Evolutionary conservation across 2,888 invertebrate species (phyloP).

Genomic region (Chrysolina haemoptera): DNA sequence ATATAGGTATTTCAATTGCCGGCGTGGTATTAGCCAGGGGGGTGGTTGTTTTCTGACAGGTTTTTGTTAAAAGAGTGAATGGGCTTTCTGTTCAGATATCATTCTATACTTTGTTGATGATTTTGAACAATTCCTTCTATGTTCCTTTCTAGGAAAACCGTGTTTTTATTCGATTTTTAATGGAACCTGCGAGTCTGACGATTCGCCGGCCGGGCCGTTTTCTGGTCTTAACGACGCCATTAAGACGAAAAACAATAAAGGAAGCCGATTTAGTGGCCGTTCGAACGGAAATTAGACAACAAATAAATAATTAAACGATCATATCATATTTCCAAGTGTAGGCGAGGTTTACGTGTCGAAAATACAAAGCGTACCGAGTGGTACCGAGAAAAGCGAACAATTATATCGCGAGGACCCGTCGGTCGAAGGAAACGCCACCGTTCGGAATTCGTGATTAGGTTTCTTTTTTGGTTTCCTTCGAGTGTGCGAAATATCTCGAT

Average conservation of each 20-base stretch:
- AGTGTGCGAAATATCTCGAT: not conserved
- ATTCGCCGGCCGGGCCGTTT: not conserved
- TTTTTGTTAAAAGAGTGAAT: no score
- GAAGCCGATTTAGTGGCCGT: constrained; percentile 23
- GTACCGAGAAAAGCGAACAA: constrained; percentile 30
- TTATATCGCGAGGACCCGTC: constrained; percentile 19
- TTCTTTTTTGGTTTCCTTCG: not conserved
- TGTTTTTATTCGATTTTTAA: not conserved
- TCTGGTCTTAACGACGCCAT: constrained; percentile 21
- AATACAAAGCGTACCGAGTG: constrained; percentile 31
- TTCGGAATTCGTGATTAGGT: constrained; percentile 2
- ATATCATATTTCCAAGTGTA: constrained; percentile 49
- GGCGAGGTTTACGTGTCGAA: constrained; percentile 39
- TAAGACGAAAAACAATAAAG: constrained; percentile 19
- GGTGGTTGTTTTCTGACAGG: no score
- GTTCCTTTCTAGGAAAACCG: not conserved
- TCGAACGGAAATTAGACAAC: constrained; percentile 50
- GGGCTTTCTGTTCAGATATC: no score
- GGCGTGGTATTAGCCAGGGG: no score
- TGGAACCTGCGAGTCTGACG: not conserved
- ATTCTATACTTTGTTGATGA: no score
- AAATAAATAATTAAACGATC: constrained; percentile 51
- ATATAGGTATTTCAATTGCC: no score
- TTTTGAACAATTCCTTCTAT: not conserved
- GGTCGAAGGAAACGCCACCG: constrained; percentile 8